Percentiles rank a stretch among this genome's conserved stretches.
Conservation (phyloP, 2,797 vertebrate genomes). For the Adrianichthys oophorus region DNA sequence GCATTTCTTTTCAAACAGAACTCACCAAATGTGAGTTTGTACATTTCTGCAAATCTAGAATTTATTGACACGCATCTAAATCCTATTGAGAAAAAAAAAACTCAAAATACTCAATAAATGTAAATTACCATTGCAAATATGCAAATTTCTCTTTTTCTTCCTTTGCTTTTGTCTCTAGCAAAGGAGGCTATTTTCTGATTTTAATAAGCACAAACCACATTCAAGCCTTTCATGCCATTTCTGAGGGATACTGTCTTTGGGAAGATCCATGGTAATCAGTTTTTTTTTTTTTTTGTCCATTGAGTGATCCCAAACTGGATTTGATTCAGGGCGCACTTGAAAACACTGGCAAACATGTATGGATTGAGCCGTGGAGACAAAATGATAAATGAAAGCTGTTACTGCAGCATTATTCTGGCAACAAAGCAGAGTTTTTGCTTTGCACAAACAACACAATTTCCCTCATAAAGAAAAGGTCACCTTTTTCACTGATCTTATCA, state of each 20-base stretch:
- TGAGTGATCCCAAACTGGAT: slow-evolving; percentile 37
- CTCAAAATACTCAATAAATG: slow-evolving; percentile 7
- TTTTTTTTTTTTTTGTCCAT: slow-evolving; percentile 33
- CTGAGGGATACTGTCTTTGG: slow-evolving; percentile 23
- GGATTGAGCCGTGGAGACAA: slow-evolving; percentile 17
- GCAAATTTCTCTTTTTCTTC: slow-evolving; percentile 14
- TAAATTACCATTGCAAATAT: slow-evolving; percentile 7
- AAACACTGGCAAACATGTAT: slow-evolving; percentile 18
- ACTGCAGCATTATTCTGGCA: slow-evolving; percentile 52
- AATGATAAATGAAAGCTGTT: slow-evolving; percentile 45
- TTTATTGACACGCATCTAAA: slow-evolving; percentile 1
- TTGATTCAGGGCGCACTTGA: slow-evolving; percentile 42
- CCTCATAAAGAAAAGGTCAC: slow-evolving; percentile 20
- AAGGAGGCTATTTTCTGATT: neutral
- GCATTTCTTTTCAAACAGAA: slow-evolving; percentile 12
- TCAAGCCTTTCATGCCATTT: slow-evolving; percentile 7
- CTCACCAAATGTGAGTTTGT: slow-evolving; percentile 2
- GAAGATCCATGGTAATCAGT: slow-evolving; percentile 35
- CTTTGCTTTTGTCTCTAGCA: slow-evolving; percentile 8
- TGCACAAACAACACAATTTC: slow-evolving; percentile 36
- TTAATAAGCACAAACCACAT: slow-evolving; percentile 5
- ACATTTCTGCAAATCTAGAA: slow-evolving; percentile 3
- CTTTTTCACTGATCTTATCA: slow-evolving; percentile 1
- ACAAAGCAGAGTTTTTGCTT: slow-evolving; percentile 42
- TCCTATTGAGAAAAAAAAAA: neutral